Evolutionary conservation across 2,113 vertebrate genomes (phyloP), one percentile per base, ranked within the genome.

Genomic region (Rhipidura dahli): DNA sequence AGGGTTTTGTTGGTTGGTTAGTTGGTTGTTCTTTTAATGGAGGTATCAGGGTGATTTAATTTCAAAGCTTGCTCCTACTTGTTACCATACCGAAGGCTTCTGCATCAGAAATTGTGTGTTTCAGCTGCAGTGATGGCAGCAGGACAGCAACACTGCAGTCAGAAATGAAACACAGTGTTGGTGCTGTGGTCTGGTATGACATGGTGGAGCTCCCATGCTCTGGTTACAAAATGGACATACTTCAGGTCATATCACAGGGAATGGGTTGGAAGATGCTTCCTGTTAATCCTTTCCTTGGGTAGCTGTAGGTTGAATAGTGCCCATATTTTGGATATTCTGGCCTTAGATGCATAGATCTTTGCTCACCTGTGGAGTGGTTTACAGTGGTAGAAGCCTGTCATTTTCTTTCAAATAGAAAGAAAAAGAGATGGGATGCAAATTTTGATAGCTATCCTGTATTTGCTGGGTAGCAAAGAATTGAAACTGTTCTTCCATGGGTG

Each of bases 81-180:
- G 23, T 77, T 37, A 30, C 50, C 6, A 1, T 85, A 30, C 30
- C 0, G 0, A 42, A 54, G 56, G 68, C 54, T 42, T 65, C 49
- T 44, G 0, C 7, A 30, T 59, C 47, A 81, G 56, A 35, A 89
- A 33, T 44, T 78, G 2, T n/a, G 39, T 4, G 0, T 76, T 87
- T 92, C 39, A 37, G 66, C 47, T 54, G 30, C 35, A 61, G 23
- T 47, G 57, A 11, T 75, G 69, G 24, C 80, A 47, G 20, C 33
- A 93, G 69, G n/a, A 50, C 40, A 30, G 53, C 49, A 42, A 4
- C 49, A 6, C n/a, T 87, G 33, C n/a, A 50, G 33, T 54, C 30
- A 8, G 4, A 37, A 70, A 26, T 28, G 37, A 51, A 86, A 31
- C 0, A 0, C 10, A 2, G 22, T 50, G 18, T 37, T 50, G 66